Base-by-base conservation (phyloP, 2,113 vertebrate genomes). In the Pogonocichla stellata region DNA sequence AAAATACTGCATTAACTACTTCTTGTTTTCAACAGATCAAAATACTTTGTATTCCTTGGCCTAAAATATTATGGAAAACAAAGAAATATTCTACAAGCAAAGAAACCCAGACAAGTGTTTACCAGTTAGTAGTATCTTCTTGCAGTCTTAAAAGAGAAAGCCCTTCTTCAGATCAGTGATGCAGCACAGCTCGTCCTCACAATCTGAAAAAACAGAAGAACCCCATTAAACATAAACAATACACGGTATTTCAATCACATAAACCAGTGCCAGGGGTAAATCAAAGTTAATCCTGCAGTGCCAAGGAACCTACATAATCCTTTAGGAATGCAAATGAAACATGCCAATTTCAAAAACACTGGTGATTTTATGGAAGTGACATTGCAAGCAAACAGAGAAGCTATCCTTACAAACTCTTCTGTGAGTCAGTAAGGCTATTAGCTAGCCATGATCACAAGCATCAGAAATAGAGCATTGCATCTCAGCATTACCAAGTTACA, bases 41-140 rank as follows among this genome's bases (percentile, higher is more conserved):
- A 86, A 61, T 50, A 65, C 14, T 66, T 73, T 26, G 22, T 54
- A 69, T 2, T 50, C 33, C 28, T 82, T 65, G 22, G 31, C 31
- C 48, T 80, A 56, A 85, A 80, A 47, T 38, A 65, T 19, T 48
- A 69, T 1, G 7, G 38, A 62, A 93, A 88, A 82, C 24, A 86
- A 70, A 50, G 14, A 90, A 80, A 80, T 33, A 77, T 23, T 77
- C 54, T 38, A 89, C 29, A 86, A 92, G 58, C 24, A 94, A 88
- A 85, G 65, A 88, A 81, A 96, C 28, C 56, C 86, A 93, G 88
- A 48, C 12, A 96, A 88, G 48, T 38, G 82, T 96, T 97, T 98
- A 98, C 97, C 97, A 93, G 94, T 70, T 95, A 81, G 95, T 45
- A 79, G 81, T 89, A 91, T 92, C 78, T 89, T 92, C 90, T 93